A percentile compares a stretch with the other conserved stretches of the same genome.
phyloP scores from a whole-genome alignment of 2,113 vertebrate genomes.

The Ornithorhynchus anatinus region DNA sequence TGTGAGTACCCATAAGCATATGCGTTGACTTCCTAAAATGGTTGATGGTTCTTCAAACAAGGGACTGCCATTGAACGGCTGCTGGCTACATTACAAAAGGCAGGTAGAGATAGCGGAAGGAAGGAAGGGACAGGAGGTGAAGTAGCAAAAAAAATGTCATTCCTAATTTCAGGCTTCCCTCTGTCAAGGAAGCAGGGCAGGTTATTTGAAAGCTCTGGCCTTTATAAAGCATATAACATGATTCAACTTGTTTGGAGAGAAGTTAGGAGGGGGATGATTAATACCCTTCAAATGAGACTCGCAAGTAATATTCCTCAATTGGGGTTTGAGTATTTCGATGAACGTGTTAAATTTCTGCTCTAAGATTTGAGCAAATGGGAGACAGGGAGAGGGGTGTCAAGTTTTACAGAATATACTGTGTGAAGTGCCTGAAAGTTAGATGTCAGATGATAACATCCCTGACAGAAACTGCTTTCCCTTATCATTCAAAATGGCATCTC shows the following conservation, averaged over 20 bases:
- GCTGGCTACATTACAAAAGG: background rate
- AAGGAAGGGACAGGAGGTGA: too few relatives aligned
- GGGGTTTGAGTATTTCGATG: background rate
- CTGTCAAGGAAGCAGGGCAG: background rate
- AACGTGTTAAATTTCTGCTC: slow-evolving; percentile 23
- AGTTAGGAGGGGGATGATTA: slow-evolving; percentile 13
- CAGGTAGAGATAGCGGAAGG: background rate
- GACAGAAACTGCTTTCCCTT: background rate
- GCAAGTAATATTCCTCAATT: slow-evolving; percentile 13
- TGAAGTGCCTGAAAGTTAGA: background rate
- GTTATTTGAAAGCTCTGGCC: background rate
- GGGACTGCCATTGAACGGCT: background rate
- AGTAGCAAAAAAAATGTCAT: background rate
- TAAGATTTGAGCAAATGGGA: slow-evolving; percentile 2
- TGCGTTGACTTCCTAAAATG: slow-evolving; percentile 44
- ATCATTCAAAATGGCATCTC: background rate
- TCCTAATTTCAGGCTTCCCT: slow-evolving; percentile 20
- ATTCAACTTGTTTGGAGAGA: slow-evolving; percentile 19
- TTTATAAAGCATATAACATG: background rate
- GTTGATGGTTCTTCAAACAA: background rate
- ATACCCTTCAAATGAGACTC: slow-evolving; percentile 14
- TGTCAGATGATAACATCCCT: background rate
- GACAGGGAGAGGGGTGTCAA: background rate
- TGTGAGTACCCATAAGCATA: background rate
- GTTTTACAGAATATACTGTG: slow-evolving; percentile 9